Conservation (phyloP, 2,888 invertebrate genomes). For the Mycalesis mineus region DNA sequence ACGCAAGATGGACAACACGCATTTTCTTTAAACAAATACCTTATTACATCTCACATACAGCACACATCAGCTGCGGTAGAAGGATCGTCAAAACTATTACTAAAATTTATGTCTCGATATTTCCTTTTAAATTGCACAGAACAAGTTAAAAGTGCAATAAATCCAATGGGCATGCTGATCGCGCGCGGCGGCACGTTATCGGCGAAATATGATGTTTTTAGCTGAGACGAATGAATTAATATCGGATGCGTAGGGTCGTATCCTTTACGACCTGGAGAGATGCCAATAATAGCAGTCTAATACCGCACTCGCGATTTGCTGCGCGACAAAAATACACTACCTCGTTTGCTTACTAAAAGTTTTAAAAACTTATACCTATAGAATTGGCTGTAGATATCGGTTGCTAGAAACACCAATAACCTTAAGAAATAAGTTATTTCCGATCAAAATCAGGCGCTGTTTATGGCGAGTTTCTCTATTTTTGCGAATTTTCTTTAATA, state of each 20-base stretch:
- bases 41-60: too few species aligned
- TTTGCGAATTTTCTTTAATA: too few species aligned
- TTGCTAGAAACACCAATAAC: too few species aligned
- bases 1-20: too few species aligned
- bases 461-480: too few species aligned
- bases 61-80: too few species aligned
- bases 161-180: conserved; percentile 38
- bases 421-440: too few species aligned
- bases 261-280: conserved; percentile 58
- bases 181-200: conserved; percentile 50
- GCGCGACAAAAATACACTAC: not conserved
- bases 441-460: too few species aligned
- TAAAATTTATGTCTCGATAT: not conserved
- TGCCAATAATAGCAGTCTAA: conserved; percentile 56
- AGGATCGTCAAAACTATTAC: not conserved
- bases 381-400: too few species aligned
- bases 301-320: not conserved
- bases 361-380: not conserved
- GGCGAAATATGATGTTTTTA: conserved; percentile 66
- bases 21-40: too few species aligned
- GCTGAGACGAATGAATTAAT: conserved; percentile 67
- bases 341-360: not conserved
- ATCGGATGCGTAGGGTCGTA: conserved; percentile 43
- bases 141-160: conserved; percentile 15
- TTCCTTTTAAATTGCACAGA: not conserved